These are phyloP conservation scores for Sisor rabdophorus DNA, from an alignment of 2,113 vertebrate genomes.

Conservation along the genomic window DNA sequence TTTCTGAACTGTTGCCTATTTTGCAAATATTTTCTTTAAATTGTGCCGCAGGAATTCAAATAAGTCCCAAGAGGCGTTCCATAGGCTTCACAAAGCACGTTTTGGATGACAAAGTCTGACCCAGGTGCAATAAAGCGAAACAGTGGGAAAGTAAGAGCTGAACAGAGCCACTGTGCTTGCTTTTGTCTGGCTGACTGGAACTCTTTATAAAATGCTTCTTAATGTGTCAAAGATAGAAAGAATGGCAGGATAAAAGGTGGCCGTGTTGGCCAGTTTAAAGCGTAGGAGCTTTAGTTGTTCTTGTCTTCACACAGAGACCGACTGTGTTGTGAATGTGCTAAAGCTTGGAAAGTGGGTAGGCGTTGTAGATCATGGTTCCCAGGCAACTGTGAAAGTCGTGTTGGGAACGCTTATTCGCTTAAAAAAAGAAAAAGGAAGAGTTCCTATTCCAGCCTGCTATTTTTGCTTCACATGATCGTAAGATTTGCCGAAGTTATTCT, in stretches of 20 bases:
- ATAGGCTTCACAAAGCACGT: neutral
- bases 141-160: constrained; percentile 25
- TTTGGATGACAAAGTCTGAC: constrained; percentile 21
- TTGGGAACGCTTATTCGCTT: constrained; percentile 27
- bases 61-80: constrained; percentile 5
- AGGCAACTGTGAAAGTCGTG: constrained; percentile 43
- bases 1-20: no score
- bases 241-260: constrained; percentile 38
- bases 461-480: neutral
- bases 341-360: constrained; percentile 24
- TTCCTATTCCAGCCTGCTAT: neutral
- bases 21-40: neutral
- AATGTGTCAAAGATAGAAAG: constrained; percentile 2
- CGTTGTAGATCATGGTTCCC: constrained; percentile 36
- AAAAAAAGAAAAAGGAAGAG: neutral
- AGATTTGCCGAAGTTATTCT: neutral
- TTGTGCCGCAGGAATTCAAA: neutral
- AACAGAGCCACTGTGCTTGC: constrained; percentile 23
- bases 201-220: constrained; percentile 35
- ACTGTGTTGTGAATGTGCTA: constrained; percentile 27
- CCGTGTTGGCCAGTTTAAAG: constrained; percentile 36
- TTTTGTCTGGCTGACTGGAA: constrained; percentile 18
- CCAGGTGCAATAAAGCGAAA: constrained; percentile 16
- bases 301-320: constrained; percentile 27
- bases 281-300: constrained; percentile 36